Evolutionary conservation across 2,888 invertebrate genomes (phyloP).

Genomic region (Hirtodrosophila duncani): DNA sequence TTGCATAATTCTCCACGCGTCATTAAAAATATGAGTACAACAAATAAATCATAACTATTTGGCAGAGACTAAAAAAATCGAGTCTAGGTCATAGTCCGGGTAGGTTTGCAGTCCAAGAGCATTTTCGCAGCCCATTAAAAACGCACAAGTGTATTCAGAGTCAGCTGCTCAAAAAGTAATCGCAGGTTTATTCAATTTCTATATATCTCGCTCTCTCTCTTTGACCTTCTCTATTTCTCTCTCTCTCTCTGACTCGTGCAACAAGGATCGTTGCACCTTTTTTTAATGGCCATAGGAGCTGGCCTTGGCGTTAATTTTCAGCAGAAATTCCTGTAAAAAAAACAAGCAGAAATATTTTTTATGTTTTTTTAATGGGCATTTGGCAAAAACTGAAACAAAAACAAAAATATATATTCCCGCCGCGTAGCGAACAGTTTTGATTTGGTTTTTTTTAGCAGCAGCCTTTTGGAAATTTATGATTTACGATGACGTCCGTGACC

Average conservation of each 20-base stretch:
- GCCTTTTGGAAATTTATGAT: conserved; percentile 73
- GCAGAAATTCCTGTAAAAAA: conserved; percentile 42
- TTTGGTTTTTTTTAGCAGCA: conserved; percentile 62
- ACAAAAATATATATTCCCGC: conserved; percentile 25
- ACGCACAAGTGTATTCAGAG: conserved; percentile 53
- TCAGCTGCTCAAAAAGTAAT: conserved; percentile 19
- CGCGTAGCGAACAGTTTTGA: conserved; percentile 58
- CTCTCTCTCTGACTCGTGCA: conserved; percentile 9
- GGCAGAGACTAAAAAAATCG: conserved; percentile 34
- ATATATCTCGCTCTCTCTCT: too few species aligned
- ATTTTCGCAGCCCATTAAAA: conserved; percentile 43
- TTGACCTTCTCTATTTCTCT: conserved; percentile 7
- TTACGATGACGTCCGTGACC: conserved; percentile 72
- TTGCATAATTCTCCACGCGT: conserved; percentile 35
- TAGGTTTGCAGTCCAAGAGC: conserved; percentile 37
- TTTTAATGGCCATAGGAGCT: conserved; percentile 58
- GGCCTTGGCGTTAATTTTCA: conserved; percentile 64
- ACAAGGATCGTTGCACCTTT: conserved; percentile 34
- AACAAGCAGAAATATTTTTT: conserved; percentile 41
- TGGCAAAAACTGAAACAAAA: conserved; percentile 10
- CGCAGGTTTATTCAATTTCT: too few species aligned
- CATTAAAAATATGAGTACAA: conserved; percentile 20
- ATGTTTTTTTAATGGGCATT: conserved; percentile 49
- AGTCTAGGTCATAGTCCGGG: conserved; percentile 29
- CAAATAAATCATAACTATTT: conserved; percentile 57